Evolutionary conservation across 2,888 invertebrate species (phyloP).

Genomic region (Drosophila anomalipes): DNA sequence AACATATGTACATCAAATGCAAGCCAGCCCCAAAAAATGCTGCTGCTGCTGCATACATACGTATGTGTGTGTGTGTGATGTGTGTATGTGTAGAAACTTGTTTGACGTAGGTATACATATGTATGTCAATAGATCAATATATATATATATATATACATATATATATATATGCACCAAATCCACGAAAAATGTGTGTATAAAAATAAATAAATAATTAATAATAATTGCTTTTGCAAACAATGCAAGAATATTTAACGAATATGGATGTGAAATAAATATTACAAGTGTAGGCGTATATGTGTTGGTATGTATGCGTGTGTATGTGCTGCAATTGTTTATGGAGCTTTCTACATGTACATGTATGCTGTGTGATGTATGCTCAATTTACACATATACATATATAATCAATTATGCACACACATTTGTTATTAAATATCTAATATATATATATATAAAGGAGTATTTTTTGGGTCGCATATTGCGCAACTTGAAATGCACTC

Average conservation of each 20-base stretch:
- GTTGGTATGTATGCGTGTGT: neutral
- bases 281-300: neutral
- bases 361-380: neutral
- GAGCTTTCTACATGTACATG: neutral
- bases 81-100: conserved; percentile 48
- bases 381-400: neutral
- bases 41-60: conserved; percentile 13
- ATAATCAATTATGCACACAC: neutral
- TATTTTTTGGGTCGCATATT: conserved; percentile 10
- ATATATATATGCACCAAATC: neutral
- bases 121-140: neutral
- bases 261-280: neutral
- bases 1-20: neutral
- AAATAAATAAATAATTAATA: neutral
- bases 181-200: neutral
- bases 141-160: neutral
- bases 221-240: neutral
- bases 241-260: neutral
- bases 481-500: conserved; percentile 28
- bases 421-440: neutral
- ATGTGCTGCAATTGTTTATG: conserved; percentile 1
- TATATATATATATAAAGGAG: neutral
- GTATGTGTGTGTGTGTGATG: conserved; percentile 19
- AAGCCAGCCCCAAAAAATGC: neutral
- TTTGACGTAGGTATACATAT: conserved; percentile 37